phyloP scores from a whole-genome alignment of 2,113 vertebrate species.

The Oxyruncus cristatus region DNA sequence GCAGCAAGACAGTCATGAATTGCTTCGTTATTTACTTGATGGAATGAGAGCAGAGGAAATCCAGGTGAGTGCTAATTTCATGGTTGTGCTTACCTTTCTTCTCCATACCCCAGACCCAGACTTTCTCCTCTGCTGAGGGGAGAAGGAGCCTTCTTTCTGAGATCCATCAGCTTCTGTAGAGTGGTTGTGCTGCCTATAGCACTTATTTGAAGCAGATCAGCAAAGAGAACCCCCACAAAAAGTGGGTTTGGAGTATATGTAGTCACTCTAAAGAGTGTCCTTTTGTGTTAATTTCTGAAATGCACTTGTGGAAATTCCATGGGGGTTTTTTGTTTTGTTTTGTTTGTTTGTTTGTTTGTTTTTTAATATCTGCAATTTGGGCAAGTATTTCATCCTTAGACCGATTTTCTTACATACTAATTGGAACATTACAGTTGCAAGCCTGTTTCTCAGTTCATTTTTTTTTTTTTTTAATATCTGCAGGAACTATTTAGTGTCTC shows the following conservation, averaged over 20 bases:
- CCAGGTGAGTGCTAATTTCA: constrained; percentile 72
- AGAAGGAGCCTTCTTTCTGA: neutral
- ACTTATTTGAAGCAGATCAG: neutral
- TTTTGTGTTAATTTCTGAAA: neutral
- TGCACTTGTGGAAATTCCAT: neutral
- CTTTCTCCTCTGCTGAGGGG: neutral
- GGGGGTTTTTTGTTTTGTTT: neutral
- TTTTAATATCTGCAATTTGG: no score
- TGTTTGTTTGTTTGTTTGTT: neutral
- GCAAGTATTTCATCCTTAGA: neutral
- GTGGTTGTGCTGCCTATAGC: neutral
- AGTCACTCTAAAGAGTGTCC: neutral
- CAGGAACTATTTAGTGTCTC: neutral
- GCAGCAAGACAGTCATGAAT: constrained; percentile 97
- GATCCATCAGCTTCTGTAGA: neutral
- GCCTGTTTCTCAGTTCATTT: neutral
- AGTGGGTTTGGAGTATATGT: neutral
- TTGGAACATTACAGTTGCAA: neutral
- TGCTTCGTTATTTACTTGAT: constrained; percentile 93
- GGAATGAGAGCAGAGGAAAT: constrained; percentile 94
- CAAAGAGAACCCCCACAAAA: neutral
- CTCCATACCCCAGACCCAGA: neutral
- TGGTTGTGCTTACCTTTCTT: neutral
- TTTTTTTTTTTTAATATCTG: neutral
- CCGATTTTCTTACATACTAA: neutral